Percentiles rank a stretch among this genome's conserved stretches.
Conservation (phyloP, 2,113 vertebrate species). For the Rhinogobius similis region DNA sequence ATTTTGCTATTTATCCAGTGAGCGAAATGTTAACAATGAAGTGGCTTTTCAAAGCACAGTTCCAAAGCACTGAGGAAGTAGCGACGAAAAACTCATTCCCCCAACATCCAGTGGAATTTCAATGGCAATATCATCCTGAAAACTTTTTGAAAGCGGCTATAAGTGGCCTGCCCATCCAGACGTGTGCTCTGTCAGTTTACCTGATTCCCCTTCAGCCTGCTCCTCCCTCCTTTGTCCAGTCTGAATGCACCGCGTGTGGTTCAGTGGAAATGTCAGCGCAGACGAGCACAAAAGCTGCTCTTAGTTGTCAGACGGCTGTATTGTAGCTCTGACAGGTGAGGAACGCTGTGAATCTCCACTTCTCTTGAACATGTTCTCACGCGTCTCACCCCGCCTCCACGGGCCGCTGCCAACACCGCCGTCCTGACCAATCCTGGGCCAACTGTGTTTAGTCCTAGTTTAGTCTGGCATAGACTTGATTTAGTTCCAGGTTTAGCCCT, state of each 20-base stretch:
- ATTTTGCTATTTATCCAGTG: no score
- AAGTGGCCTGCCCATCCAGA: not conserved
- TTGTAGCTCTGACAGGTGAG: constrained; percentile 25
- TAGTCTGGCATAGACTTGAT: no score
- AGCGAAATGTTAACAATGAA: no score
- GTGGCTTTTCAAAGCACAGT: no score
- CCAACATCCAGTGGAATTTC: not conserved
- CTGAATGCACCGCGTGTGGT: not conserved
- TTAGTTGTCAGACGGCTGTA: constrained; percentile 2
- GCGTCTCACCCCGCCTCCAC: not conserved
- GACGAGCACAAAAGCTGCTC: constrained; percentile 2
- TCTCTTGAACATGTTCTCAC: no score
- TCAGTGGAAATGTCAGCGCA: constrained; percentile 16
- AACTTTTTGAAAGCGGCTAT: not conserved
- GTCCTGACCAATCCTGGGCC: no score
- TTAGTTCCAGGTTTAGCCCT: no score
- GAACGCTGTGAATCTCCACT: constrained; percentile 14
- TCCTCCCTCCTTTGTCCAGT: not conserved
- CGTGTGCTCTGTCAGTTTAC: not conserved
- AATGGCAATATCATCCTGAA: not conserved
- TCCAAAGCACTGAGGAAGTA: not conserved
- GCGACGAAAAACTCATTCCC: not conserved
- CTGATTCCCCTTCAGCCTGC: not conserved
- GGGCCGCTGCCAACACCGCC: no score
- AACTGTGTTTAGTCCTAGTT: no score